Conservation (phyloP, 2,113 vertebrate species). For the Phyllostomus hastatus region DNA sequence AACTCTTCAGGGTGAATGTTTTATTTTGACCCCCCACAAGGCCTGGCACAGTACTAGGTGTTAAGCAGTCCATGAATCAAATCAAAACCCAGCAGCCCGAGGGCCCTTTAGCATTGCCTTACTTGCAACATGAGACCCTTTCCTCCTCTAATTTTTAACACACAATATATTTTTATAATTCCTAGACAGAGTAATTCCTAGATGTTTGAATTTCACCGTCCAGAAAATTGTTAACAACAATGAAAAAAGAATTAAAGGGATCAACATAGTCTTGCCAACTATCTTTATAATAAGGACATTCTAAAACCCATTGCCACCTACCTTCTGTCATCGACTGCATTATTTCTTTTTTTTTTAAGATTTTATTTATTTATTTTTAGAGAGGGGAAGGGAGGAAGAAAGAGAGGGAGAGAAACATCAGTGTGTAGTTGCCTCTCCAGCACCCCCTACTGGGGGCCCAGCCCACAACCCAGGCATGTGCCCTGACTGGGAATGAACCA, state of each 20-base stretch:
- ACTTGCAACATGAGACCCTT: not conserved
- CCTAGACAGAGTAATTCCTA: constrained; percentile 36
- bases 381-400: no score
- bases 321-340: not conserved
- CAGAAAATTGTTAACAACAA: not conserved
- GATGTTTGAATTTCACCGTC: constrained; percentile 3
- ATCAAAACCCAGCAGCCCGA: not conserved
- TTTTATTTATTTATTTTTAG: no score
- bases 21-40: not conserved
- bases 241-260: not conserved
- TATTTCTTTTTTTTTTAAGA: not conserved
- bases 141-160: not conserved
- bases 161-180: constrained; percentile 15
- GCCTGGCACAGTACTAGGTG: not conserved
- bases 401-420: no score
- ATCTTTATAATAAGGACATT: constrained; percentile 1
- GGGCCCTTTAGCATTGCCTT: not conserved
- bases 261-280: not conserved
- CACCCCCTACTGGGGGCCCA: no score
- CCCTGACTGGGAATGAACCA: no score
- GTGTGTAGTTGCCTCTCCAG: no score
- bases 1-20: not conserved
- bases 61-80: not conserved
- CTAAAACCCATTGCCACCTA: not conserved
- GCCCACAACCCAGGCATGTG: no score